These are phyloP conservation scores for Poeciliopsis presidionis DNA, from an alignment of 2,797 vertebrate species.

Conservation along the genomic window DNA sequence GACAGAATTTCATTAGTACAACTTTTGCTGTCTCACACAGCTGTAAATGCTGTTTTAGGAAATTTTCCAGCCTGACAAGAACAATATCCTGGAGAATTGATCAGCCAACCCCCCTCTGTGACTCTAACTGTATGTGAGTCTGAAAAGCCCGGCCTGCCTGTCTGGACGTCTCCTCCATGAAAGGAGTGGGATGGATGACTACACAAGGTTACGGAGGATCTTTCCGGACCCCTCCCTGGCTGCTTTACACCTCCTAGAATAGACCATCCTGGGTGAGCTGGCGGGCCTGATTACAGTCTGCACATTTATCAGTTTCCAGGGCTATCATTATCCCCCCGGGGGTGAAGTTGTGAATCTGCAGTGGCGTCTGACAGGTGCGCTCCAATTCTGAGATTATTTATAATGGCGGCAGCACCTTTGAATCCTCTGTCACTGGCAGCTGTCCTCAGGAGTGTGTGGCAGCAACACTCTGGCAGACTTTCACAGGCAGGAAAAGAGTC, in stretches of 20 bases:
- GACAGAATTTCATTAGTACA: slow-evolving; percentile 22
- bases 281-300: slow-evolving; percentile 71
- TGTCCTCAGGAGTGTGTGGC: slow-evolving; percentile 61
- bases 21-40: slow-evolving; percentile 1
- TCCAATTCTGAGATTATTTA: slow-evolving; percentile 80
- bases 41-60: slow-evolving; percentile 20
- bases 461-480: slow-evolving; percentile 28
- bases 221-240: slow-evolving; percentile 46
- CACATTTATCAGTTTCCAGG: slow-evolving; percentile 79
- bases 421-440: slow-evolving; percentile 65
- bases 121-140: slow-evolving; percentile 19
- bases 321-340: slow-evolving; percentile 74
- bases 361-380: slow-evolving; percentile 72
- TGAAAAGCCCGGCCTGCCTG: slow-evolving; percentile 1
- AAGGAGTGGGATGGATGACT: slow-evolving; percentile 25
- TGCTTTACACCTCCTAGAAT: slow-evolving; percentile 71
- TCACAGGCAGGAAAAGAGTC: slow-evolving; percentile 29
- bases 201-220: slow-evolving; percentile 48
- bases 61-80: slow-evolving; percentile 35
- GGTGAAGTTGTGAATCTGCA: slow-evolving; percentile 67
- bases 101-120: slow-evolving; percentile 8
- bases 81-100: slow-evolving; percentile 32
- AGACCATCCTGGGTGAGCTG: slow-evolving; percentile 57
- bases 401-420: slow-evolving; percentile 68
- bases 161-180: slow-evolving; percentile 18